Evolutionary conservation across 2,888 invertebrate genomes (phyloP).

Genomic region (Laspeyria flexula): DNA sequence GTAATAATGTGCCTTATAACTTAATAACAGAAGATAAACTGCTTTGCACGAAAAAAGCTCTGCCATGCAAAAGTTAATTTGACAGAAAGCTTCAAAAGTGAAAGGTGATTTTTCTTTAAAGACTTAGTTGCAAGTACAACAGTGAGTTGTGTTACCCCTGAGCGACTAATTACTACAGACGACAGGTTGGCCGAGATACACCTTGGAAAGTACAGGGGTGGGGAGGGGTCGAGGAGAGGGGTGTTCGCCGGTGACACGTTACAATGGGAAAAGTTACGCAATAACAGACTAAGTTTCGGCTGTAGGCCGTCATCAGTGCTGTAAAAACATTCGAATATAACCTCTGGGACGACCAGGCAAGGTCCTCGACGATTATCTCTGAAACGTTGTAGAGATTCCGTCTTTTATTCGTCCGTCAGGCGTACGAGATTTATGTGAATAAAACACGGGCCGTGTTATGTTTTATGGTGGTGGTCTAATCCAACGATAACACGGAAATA

Average conservation of each 20-base stretch:
- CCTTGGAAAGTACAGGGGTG: background rate
- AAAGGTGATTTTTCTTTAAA: slow-evolving; percentile 53
- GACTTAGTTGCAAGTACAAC: slow-evolving; percentile 50
- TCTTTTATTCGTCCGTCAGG: slow-evolving; percentile 60
- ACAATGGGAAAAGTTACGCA: slow-evolving; percentile 75
- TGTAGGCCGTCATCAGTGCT: slow-evolving; percentile 40
- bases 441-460: slow-evolving; percentile 50
- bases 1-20: too few relatives aligned
- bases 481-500: slow-evolving; percentile 45
- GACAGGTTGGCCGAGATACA: slow-evolving; percentile 36
- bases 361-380: slow-evolving; percentile 28
- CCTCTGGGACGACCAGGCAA: slow-evolving; percentile 44
- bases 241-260: slow-evolving; percentile 57
- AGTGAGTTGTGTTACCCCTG: slow-evolving; percentile 43
- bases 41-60: background rate
- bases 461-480: slow-evolving; percentile 56
- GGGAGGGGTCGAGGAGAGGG: slow-evolving; percentile 9
- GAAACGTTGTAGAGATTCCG: slow-evolving; percentile 39
- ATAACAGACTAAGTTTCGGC: slow-evolving; percentile 65
- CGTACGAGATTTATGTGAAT: slow-evolving; percentile 63
- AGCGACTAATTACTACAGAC: slow-evolving; percentile 61
- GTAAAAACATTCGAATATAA: slow-evolving; percentile 41
- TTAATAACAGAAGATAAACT: too few relatives aligned
- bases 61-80: slow-evolving; percentile 14
- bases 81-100: slow-evolving; percentile 14